Base-by-base conservation (phyloP, 2,113 vertebrate species). In the Monopterus albus region DNA sequence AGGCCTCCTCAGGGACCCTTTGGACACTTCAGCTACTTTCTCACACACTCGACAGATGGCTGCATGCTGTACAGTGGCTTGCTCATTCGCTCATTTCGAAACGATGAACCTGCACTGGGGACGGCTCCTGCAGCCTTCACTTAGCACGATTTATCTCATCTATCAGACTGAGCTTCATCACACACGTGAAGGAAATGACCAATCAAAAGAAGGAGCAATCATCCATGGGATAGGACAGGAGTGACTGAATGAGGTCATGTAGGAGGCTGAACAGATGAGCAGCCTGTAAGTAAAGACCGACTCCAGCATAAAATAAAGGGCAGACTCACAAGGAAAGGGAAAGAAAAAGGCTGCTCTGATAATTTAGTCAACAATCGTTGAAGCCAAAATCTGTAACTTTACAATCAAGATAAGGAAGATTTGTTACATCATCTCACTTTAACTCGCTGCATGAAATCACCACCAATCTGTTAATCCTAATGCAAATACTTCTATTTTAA, bases 1-100 rank as follows among this genome's bases (percentile, higher is more conserved):
- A 82, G 49, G 63, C 45, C 68, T 79, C 87, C 86, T 75, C 29
- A 0, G 81, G 84, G 85, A 87, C 53, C 51, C 26, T 63, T 78
- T 63, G 61, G 71, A 68, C 78, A 76, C 79, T 81, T 83, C 60
- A 88, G 78, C 70, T 70, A 25, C 86, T 76, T 85, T 64, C 75
- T 62, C 82, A 78, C 40, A 42, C 42, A 13, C 52, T 67, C 45
- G 53, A 88, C 88, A 91, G 87, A 89, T 87, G 90, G 85, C 38
- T 42, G 20, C 52, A 50, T 64, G 64, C 69, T 62, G 75, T 43
- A 58, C 29, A 64, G 65, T 26, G 73, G 55, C 58, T 72, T 72
- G 64, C 75, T 85, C 62, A 55, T 70, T 79, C 72, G 64, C 75
- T 85, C 62, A 55, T 70, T 79, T 75, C 39, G 38, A 55, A 85